These are phyloP conservation scores for Pyrgus malvae DNA, from an alignment of 2,888 invertebrate genomes.

Conservation along the genomic window DNA sequence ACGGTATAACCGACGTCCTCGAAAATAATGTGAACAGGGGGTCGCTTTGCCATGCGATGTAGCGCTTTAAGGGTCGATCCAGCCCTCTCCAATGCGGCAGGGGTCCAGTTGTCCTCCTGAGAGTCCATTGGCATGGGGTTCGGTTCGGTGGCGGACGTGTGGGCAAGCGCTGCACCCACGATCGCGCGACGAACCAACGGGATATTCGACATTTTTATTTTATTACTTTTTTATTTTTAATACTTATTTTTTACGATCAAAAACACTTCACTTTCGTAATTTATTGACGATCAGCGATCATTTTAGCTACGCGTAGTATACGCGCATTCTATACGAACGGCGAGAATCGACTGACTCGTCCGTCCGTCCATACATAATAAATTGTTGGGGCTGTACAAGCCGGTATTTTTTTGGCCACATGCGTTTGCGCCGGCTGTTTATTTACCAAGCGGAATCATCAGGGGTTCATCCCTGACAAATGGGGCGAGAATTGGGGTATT, in stretches of 20 bases:
- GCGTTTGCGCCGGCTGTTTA: neutral
- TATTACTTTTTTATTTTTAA: no score
- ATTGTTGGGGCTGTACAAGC: neutral
- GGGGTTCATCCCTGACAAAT: no score
- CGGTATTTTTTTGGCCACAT: neutral
- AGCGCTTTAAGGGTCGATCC: slow-evolving; percentile 76
- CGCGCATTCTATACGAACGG: slow-evolving; percentile 34
- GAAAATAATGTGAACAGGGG: slow-evolving; percentile 82
- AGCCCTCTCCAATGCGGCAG: slow-evolving; percentile 73
- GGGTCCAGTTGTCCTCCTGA: slow-evolving; percentile 63
- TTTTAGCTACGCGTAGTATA: slow-evolving; percentile 33
- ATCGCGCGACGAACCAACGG: slow-evolving; percentile 71
- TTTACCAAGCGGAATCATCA: neutral
- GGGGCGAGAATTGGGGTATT: no score
- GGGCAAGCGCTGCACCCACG: slow-evolving; percentile 63
- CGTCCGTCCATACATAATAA: neutral
- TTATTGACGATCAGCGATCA: slow-evolving; percentile 12
- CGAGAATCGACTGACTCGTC: slow-evolving; percentile 26
- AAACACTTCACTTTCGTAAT: slow-evolving; percentile 24
- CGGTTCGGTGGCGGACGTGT: slow-evolving; percentile 39
- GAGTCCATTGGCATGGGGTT: slow-evolving; percentile 27
- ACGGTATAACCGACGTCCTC: slow-evolving; percentile 81
- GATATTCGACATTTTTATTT: slow-evolving; percentile 55
- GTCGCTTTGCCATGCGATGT: slow-evolving; percentile 81
- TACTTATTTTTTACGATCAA: no score